A percentile compares a stretch with the other conserved stretches of the same genome.
These are phyloP conservation scores for Oncorhynchus clarkii DNA, from an alignment of 2,113 vertebrate genomes.

Conservation along the genomic window DNA sequence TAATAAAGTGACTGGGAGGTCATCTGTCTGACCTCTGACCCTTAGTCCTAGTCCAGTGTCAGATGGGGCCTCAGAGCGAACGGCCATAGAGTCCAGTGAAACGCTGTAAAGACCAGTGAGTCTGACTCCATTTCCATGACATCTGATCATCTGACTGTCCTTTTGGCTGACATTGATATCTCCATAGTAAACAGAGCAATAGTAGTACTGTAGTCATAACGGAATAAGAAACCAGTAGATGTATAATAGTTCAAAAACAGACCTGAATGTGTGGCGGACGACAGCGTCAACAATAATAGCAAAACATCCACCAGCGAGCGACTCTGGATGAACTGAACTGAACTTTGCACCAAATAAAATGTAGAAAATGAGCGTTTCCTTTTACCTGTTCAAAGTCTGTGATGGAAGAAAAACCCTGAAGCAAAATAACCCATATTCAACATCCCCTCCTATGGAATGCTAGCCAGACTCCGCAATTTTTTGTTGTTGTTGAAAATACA, in stretches of 20 bases:
- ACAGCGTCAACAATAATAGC: not conserved
- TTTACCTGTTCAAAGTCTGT: not conserved
- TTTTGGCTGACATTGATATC: slow-evolving; percentile 42
- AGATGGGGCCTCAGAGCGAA: slow-evolving; percentile 4
- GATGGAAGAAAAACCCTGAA: slow-evolving; percentile 10
- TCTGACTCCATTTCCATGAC: not conserved
- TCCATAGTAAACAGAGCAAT: not conserved
- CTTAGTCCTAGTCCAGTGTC: not conserved
- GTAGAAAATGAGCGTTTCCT: not conserved
- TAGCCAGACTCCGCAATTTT: slow-evolving; percentile 4
- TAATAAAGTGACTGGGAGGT: not conserved
- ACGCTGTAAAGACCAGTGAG: not conserved
- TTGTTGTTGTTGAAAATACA: not conserved
- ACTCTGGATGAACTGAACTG: slow-evolving; percentile 16
- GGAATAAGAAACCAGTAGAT: not conserved
- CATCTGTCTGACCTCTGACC: not conserved
- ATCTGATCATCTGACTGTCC: not conserved
- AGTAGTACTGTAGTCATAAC: slow-evolving; percentile 15
- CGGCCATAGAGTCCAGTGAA: slow-evolving; percentile 4
- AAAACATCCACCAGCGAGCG: slow-evolving; percentile 1
- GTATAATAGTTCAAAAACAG: slow-evolving; percentile 1
- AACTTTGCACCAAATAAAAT: slow-evolving; percentile 15
- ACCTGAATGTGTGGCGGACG: slow-evolving; percentile 15
- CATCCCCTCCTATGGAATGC: slow-evolving; percentile 20
- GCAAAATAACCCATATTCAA: not conserved